These are phyloP conservation scores for Lanius ludovicianus DNA, from an alignment of 2,113 vertebrate genomes.

Conservation along the genomic window DNA sequence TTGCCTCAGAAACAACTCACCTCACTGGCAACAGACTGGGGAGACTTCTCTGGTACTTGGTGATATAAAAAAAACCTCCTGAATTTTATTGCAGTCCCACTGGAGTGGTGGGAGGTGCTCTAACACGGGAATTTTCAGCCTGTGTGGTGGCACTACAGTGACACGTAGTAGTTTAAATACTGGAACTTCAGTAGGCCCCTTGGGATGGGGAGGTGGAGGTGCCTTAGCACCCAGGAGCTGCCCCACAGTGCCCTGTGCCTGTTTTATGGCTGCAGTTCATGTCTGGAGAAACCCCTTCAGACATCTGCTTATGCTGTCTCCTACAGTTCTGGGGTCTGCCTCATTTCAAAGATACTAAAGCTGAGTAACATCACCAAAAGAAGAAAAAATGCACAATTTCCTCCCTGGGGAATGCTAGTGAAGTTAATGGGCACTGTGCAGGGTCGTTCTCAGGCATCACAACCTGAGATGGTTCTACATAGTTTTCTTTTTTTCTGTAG, in stretches of 20 bases:
- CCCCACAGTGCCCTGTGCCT: neutral
- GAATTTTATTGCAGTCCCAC: neutral
- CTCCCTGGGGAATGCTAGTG: neutral
- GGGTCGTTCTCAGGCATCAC: neutral
- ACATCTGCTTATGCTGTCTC: rapidly evolving
- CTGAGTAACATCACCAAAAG: neutral
- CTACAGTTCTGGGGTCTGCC: neutral
- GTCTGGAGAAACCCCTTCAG: neutral
- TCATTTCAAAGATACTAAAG: neutral
- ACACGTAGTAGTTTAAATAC: rapidly evolving
- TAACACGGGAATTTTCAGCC: neutral
- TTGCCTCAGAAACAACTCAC: neutral
- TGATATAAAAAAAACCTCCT: neutral
- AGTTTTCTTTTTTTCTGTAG: neutral
- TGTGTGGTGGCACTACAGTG: rapidly evolving
- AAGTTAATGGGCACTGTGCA: neutral
- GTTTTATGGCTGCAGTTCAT: rapidly evolving
- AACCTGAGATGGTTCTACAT: neutral
- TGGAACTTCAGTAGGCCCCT: neutral
- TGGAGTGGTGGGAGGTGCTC: neutral
- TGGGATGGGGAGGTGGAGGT: neutral
- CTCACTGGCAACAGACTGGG: rapidly evolving
- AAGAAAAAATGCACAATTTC: neutral
- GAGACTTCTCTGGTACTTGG: neutral
- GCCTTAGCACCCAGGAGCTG: neutral